These are phyloP conservation scores for Nasua narica DNA, from an alignment of 2,797 vertebrate genomes.

Conservation along the genomic window DNA sequence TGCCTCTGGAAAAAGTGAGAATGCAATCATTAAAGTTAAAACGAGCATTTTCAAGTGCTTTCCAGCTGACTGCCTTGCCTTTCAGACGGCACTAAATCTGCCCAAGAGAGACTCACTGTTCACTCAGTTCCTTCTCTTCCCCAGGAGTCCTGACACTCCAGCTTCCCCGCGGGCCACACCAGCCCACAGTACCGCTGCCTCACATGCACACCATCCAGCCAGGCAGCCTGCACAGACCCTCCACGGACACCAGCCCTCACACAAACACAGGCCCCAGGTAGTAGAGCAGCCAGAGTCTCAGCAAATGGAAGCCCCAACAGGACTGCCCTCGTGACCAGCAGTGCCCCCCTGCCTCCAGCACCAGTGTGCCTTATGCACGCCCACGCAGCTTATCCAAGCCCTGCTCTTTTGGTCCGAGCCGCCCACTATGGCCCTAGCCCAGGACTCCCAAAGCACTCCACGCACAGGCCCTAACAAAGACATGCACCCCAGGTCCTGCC, in stretches of 20 bases:
- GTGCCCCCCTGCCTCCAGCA: neutral
- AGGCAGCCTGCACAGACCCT: neutral
- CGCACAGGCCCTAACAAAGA: neutral
- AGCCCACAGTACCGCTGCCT: neutral
- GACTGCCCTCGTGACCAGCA: neutral
- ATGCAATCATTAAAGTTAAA: neutral
- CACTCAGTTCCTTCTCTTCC: neutral
- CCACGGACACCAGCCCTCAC: rapidly evolving
- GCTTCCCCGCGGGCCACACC: neutral
- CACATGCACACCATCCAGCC: neutral
- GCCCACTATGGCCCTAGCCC: neutral
- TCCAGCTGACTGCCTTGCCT: neutral
- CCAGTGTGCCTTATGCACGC: neutral
- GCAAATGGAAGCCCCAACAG: neutral
- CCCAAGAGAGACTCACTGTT: neutral
- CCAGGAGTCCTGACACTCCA: neutral
- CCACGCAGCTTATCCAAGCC: neutral
- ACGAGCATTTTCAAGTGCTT: neutral
- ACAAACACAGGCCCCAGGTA: rapidly evolving
- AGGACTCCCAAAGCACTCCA: neutral
- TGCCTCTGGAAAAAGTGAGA: conserved; percentile 78
- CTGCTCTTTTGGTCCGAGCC: neutral
- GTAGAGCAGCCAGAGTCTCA: neutral
- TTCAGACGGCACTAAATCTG: neutral
- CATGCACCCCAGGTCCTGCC: neutral